Percentiles rank a stretch among this genome's conserved stretches.
phyloP scores from a whole-genome alignment of 2,113 vertebrate genomes.

The Ivindomyrus marchei region DNA sequence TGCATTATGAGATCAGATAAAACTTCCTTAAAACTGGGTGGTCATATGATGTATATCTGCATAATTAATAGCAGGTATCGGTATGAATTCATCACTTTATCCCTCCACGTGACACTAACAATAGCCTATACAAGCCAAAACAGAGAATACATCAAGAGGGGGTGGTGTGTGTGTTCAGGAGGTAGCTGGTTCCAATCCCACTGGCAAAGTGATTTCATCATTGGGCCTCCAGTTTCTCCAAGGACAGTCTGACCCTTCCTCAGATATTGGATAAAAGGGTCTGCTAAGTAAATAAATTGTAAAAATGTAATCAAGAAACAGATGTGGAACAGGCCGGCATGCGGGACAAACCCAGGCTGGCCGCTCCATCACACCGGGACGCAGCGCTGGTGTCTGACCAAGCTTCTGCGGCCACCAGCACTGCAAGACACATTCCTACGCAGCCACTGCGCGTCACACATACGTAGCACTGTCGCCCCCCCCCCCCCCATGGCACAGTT shows the following conservation, averaged over 20 bases:
- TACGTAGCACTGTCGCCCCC: neutral
- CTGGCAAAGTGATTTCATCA: neutral
- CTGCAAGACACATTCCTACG: neutral
- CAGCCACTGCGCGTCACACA: neutral
- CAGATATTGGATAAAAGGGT: neutral
- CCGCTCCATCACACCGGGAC: neutral
- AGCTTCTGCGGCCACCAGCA: neutral
- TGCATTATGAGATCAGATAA: neutral
- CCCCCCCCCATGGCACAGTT: neutral
- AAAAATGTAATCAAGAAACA: neutral
- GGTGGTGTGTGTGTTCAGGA: neutral
- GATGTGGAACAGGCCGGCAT: neutral
- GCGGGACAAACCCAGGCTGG: neutral
- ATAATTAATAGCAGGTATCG: neutral
- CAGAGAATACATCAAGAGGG: neutral
- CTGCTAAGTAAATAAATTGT: neutral
- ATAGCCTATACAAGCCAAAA: neutral
- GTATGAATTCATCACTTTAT: neutral
- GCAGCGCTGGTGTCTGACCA: neutral
- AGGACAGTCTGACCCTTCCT: neutral
- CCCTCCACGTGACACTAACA: neutral
- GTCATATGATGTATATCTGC: neutral
- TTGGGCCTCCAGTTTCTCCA: neutral
- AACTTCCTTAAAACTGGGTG: neutral
- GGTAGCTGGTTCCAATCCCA: neutral